Percentiles rank a stretch among this genome's conserved stretches.
Evolutionary conservation across 2,113 vertebrate species (phyloP).

Genomic region (Tricholaema leucomelas): DNA sequence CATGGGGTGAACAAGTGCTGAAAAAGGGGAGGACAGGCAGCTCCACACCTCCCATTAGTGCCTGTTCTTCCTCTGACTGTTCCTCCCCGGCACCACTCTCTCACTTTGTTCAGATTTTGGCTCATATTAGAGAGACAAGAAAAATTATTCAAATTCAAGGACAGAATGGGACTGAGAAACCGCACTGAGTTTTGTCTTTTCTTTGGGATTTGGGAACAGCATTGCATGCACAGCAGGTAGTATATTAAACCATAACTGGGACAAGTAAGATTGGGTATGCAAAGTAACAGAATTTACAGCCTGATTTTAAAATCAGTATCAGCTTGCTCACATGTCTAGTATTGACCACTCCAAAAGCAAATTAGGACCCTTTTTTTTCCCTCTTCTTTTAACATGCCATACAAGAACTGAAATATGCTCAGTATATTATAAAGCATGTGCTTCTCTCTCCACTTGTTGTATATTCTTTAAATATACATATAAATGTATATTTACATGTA

Average conservation of each 20-base stretch:
- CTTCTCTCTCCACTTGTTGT: background rate
- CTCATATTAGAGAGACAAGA: background rate
- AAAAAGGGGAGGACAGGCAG: rapidly evolving
- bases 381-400: background rate
- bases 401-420: background rate
- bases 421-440: background rate
- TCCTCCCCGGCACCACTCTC: background rate
- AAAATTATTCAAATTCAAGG: background rate
- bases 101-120: background rate
- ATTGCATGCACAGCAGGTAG: background rate
- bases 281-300: background rate
- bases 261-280: rapidly evolving
- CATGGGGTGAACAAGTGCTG: background rate
- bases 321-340: background rate
- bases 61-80: background rate
- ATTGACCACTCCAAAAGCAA: background rate
- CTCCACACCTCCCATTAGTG: no score
- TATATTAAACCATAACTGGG: background rate
- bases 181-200: rapidly evolving
- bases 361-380: background rate
- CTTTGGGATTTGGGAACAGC: background rate
- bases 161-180: background rate
- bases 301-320: background rate
- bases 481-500: no score
- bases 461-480: background rate